Evolutionary conservation across 2,113 vertebrate species (phyloP), one percentile per base, ranked within the genome.

Genomic region (Pitta sordida): DNA sequence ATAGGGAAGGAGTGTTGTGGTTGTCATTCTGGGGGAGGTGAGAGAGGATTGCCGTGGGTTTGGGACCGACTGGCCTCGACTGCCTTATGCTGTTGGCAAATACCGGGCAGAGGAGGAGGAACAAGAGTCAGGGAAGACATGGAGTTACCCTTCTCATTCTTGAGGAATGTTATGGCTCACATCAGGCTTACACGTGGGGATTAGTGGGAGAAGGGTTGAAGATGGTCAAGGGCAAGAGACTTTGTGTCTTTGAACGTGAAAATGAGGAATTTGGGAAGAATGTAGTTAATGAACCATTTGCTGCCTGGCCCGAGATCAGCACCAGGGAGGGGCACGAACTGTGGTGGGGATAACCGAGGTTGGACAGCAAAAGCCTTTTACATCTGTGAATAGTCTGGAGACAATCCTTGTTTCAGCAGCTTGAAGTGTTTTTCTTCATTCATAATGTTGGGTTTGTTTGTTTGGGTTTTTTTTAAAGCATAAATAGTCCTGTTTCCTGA

Each of bases 101-200:
- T 20, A 3, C 1, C 1, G 0, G 23, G 58, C 21, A 19, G 56
- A 30, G 49, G 6, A 19, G 8, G 8, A 12, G 10, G 34, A 67
- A 37, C 43, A 56, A 15, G 39, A 75, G 44, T 23, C 39, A 4
- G 51, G 65, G 48, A 79, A 30, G 60, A 20, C 3, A 1, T 1
- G 18, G 27, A 80, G 36, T 21, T 73, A 15, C 3, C 24, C 62
- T 59, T 22, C 30, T 41, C 0, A 0, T 29, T 55, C 16, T 69
- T 74, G 15, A 36, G 68, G 18, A 32, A 24, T 44, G 30, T 27
- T 21, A 7, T 49, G 62, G 39, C 46, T 83, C 32, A 5, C 36
- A 23, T 3, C 2, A 11, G 27, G 32, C 58, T 20, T 36, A 13
- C 15, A 51, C 15, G 11, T 58, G 64, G 37, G 65, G n/a, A 29